Percentiles rank a stretch among this genome's conserved stretches.
Evolutionary conservation across 2,113 vertebrate genomes (phyloP).

Genomic region (Upupa epops): DNA sequence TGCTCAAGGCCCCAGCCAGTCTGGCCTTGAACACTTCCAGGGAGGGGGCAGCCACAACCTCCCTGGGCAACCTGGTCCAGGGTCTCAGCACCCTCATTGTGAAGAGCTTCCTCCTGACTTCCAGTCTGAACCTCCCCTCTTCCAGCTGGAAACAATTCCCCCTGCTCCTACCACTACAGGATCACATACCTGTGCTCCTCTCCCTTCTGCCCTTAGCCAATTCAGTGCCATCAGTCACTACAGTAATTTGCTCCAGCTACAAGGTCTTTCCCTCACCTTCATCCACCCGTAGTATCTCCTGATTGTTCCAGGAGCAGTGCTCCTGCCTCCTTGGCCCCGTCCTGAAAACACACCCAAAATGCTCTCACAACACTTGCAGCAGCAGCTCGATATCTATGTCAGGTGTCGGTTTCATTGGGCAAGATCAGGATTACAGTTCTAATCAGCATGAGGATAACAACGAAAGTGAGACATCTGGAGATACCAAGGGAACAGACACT

Average conservation of each 20-base stretch:
- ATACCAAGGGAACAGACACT: not conserved
- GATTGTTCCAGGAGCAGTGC: not conserved
- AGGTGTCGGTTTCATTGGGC: not conserved
- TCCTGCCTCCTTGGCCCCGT: not conserved
- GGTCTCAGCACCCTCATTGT: no score
- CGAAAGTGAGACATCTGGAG: slow-evolving; percentile 17
- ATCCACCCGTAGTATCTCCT: fast-evolving
- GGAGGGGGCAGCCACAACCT: no score
- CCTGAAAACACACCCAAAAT: not conserved
- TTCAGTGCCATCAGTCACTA: not conserved
- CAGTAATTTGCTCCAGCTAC: not conserved
- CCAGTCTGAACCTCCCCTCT: no score
- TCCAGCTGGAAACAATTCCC: no score
- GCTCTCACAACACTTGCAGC: no score
- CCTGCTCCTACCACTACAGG: no score
- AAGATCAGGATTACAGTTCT: not conserved
- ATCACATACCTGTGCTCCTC: not conserved
- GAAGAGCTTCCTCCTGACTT: no score
- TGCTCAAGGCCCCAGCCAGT: no score
- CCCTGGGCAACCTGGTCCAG: no score
- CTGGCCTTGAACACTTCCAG: no score
- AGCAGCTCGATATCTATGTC: not conserved
- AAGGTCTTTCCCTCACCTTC: not conserved
- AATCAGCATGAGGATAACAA: not conserved
- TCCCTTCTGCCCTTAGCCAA: not conserved